A percentile compares a stretch with the other conserved stretches of the same genome.
Evolutionary conservation across 2,797 vertebrate genomes (phyloP).

Genomic region (Simalia tracyae): DNA sequence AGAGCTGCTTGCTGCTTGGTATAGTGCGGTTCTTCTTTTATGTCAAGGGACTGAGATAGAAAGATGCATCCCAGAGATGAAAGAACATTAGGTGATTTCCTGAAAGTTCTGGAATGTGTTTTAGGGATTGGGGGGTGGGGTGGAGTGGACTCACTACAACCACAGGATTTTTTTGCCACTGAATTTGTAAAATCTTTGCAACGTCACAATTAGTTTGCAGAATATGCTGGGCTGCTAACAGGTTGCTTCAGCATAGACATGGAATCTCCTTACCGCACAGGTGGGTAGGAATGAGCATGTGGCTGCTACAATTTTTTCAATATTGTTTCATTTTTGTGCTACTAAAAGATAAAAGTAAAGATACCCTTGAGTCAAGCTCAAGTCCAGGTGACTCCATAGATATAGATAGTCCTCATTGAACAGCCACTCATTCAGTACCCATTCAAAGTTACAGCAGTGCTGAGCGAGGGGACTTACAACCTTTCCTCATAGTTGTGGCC

Average conservation of each 20-base stretch:
- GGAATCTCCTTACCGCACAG: not conserved
- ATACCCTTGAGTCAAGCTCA: no score
- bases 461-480: no score
- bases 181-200: not conserved
- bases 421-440: no score
- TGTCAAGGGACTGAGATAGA: not conserved
- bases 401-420: no score
- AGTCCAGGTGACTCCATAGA: no score
- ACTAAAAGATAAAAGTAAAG: not conserved
- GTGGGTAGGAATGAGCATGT: not conserved
- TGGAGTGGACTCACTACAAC: not conserved
- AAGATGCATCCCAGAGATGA: not conserved
- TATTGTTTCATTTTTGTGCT: not conserved
- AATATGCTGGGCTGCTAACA: not conserved
- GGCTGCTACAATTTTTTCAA: not conserved
- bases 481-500: no score
- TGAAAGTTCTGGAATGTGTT: not conserved
- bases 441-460: no score
- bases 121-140: not conserved
- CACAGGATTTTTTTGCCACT: not conserved
- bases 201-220: not conserved
- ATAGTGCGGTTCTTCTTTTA: slow-evolving; percentile 1
- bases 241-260: not conserved
- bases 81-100: not conserved
- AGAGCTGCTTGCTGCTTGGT: not conserved